Conservation (phyloP, 1,140 invertebrate genomes). For the Phymastichus coffea region DNA sequence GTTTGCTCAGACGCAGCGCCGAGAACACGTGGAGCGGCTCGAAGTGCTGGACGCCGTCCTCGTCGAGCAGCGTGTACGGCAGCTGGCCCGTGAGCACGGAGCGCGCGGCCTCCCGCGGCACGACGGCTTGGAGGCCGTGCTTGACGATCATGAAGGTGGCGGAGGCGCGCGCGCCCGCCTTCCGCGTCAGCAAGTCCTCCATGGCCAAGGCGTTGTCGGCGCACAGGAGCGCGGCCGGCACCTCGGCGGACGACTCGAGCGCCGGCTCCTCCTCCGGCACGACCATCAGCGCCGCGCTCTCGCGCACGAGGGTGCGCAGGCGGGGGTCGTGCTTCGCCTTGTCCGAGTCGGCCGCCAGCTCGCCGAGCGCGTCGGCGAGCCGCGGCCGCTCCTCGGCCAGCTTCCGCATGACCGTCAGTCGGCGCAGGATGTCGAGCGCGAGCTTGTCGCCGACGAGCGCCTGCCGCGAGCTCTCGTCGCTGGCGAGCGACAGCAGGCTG, state of each 20-base stretch:
- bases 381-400: slow-evolving; percentile 67
- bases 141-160: slow-evolving; percentile 73
- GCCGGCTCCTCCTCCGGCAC: slow-evolving; percentile 64
- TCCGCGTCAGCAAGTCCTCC: slow-evolving; percentile 69
- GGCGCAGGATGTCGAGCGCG: slow-evolving; percentile 68
- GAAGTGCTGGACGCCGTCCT: slow-evolving; percentile 74
- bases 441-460: slow-evolving; percentile 63
- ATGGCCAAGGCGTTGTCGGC: slow-evolving; percentile 71
- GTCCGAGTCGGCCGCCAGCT: slow-evolving; percentile 66
- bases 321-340: slow-evolving; percentile 66
- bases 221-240: slow-evolving; percentile 65
- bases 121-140: slow-evolving; percentile 73
- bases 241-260: slow-evolving; percentile 65
- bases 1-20: slow-evolving; percentile 66
- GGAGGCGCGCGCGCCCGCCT: slow-evolving; percentile 32
- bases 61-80: slow-evolving; percentile 74
- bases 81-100: slow-evolving; percentile 74
- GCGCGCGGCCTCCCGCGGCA: slow-evolving; percentile 72
- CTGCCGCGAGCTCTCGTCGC: slow-evolving; percentile 61
- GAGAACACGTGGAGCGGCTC: slow-evolving; percentile 74
- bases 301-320: slow-evolving; percentile 67
- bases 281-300: slow-evolving; percentile 71
- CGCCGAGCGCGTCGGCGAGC: slow-evolving; percentile 61
- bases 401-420: slow-evolving; percentile 71
- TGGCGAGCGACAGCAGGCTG: slow-evolving; percentile 61